A percentile compares a stretch with the other conserved stretches of the same genome.
phyloP scores from a whole-genome alignment of 2,888 invertebrate genomes.

The Drosophila incognita region DNA sequence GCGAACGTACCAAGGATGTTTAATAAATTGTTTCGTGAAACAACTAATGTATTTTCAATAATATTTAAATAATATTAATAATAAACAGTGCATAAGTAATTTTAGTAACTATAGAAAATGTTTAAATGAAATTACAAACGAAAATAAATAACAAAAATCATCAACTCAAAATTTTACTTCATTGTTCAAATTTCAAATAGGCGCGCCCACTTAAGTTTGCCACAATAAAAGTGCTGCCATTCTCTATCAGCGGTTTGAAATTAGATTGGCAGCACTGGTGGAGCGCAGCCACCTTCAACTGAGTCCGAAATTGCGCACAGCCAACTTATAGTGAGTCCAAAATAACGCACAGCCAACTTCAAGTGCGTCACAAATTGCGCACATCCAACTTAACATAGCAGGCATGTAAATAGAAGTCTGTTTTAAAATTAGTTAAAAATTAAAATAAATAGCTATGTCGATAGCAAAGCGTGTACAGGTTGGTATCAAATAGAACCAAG shows the following conservation, averaged over 20 bases:
- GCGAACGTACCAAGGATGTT: conserved; percentile 82
- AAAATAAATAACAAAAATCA: conserved; percentile 75
- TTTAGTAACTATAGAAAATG: conserved; percentile 84
- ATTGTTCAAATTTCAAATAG: conserved; percentile 7
- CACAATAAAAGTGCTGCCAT: conserved; percentile 13
- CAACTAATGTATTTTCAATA: conserved; percentile 82
- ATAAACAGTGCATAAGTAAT: conserved; percentile 82
- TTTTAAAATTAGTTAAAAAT: conserved; percentile 3
- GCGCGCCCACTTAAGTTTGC: background rate
- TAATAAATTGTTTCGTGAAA: conserved; percentile 81
- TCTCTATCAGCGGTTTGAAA: background rate
- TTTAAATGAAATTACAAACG: conserved; percentile 83
- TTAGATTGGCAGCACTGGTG: background rate
- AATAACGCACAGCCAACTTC: conserved; percentile 29
- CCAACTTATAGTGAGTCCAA: conserved; percentile 11
- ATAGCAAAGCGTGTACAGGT: conserved; percentile 83
- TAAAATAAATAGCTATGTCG: conserved; percentile 70
- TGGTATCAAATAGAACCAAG: background rate
- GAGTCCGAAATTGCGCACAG: background rate
- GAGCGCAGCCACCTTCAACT: conserved; percentile 15
- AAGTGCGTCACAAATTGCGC: conserved; percentile 17
- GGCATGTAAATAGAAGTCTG: conserved; percentile 29
- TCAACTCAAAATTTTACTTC: background rate
- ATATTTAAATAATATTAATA: conserved; percentile 82
- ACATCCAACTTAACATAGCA: conserved; percentile 27